Percentiles rank a stretch among this genome's conserved stretches.
Evolutionary conservation across 2,113 vertebrate species (phyloP).

Genomic region (Odontophorus gujanensis): DNA sequence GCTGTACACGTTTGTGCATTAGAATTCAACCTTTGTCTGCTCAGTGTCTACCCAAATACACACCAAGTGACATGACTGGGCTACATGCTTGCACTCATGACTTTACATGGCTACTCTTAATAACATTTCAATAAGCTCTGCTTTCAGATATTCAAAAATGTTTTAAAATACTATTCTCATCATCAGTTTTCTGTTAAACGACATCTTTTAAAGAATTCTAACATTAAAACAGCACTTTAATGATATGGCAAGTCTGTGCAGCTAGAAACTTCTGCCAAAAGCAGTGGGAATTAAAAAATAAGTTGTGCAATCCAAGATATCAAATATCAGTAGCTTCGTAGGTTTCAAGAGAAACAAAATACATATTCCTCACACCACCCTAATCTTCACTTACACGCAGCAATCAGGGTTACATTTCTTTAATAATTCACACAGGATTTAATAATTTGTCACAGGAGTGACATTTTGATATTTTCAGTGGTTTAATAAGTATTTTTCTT

Average conservation of each 20-base stretch:
- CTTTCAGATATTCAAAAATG: background rate
- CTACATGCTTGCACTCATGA: background rate
- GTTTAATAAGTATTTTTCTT: background rate
- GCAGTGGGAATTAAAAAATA: background rate
- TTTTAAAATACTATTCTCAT: background rate
- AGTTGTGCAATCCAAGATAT: background rate
- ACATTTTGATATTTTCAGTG: background rate
- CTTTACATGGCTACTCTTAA: background rate
- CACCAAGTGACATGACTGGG: background rate
- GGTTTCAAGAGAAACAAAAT: background rate
- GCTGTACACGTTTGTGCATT: background rate
- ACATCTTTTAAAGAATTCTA: background rate
- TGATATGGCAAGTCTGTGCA: background rate
- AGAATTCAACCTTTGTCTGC: background rate
- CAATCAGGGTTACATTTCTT: background rate
- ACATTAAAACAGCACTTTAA: slow-evolving; percentile 11
- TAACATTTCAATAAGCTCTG: background rate
- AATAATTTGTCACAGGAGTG: background rate
- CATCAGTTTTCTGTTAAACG: background rate
- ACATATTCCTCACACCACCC: background rate
- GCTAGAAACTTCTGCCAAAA: slow-evolving; percentile 13
- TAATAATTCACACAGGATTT: background rate
- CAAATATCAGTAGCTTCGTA: background rate
- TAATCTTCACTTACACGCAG: background rate
- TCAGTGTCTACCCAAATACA: background rate